These are phyloP conservation scores for Sebastolobus altivelis DNA, from an alignment of 2,797 vertebrate species.

Conservation along the genomic window DNA sequence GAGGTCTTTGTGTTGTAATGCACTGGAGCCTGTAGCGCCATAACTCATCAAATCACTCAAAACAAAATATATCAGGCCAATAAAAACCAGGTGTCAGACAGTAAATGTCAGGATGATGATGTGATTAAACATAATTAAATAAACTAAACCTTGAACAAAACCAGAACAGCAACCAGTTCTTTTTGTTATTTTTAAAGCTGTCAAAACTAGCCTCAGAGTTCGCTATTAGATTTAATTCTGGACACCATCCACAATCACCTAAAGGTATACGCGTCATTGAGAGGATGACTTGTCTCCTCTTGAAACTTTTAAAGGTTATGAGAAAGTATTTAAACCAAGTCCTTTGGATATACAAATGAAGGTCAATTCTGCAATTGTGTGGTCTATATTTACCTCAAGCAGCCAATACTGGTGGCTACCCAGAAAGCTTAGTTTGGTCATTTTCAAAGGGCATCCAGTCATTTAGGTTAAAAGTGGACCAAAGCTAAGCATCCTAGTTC, in stretches of 20 bases:
- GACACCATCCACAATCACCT: no score
- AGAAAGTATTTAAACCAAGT: neutral
- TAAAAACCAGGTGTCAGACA: neutral
- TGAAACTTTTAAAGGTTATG: neutral
- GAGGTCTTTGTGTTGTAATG: neutral
- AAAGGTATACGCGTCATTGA: no score
- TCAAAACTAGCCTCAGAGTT: no score
- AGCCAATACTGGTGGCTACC: neutral
- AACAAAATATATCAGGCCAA: neutral
- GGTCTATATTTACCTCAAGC: neutral
- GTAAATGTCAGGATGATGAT: no score
- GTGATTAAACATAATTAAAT: neutral
- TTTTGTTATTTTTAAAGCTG: neutral
- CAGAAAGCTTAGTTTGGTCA: neutral
- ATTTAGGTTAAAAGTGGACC: neutral
- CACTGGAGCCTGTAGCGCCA: neutral
- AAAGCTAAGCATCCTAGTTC: neutral
- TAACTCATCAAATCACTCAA: conserved; percentile 17
- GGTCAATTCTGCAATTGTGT: neutral
- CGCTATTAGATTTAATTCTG: no score
- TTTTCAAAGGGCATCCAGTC: neutral
- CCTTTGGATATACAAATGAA: neutral
- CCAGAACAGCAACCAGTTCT: neutral
- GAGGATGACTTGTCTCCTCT: no score
- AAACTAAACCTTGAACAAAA: neutral